phyloP scores from a whole-genome alignment of 1,140 invertebrate species.

The Drosophila sproati region DNA sequence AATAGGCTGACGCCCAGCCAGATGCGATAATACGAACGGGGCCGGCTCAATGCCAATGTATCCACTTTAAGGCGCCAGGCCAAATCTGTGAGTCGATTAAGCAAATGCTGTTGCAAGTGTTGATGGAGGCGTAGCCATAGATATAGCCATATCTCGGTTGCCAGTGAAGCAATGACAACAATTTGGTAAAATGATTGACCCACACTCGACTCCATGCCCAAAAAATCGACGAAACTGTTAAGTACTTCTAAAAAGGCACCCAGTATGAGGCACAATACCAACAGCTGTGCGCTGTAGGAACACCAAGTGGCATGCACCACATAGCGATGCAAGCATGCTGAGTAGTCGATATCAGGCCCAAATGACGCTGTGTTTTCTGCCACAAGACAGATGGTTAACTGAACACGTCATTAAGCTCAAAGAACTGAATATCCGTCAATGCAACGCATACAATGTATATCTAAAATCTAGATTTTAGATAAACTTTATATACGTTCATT shows the following conservation, averaged over 20 bases:
- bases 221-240: not conserved
- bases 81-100: slow-evolving; percentile 3
- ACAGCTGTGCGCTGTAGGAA: not conserved
- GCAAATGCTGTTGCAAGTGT: slow-evolving; percentile 1
- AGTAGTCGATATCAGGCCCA: slow-evolving; percentile 28
- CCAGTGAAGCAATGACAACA: not conserved
- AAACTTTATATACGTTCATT: not conserved
- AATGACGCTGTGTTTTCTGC: slow-evolving; percentile 2
- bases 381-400: not conserved
- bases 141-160: slow-evolving; percentile 1
- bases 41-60: not conserved
- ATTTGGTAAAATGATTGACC: not conserved
- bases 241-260: not conserved
- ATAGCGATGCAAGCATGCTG: slow-evolving; percentile 5
- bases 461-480: not conserved
- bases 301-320: slow-evolving; percentile 6
- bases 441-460: not conserved
- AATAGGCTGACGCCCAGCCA: slow-evolving; percentile 11
- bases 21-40: not conserved
- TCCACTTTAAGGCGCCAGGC: slow-evolving; percentile 4
- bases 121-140: slow-evolving; percentile 8
- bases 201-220: slow-evolving; percentile 4
- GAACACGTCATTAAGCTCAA: not conserved
- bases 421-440: slow-evolving; percentile 6
- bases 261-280: not conserved